A percentile compares a stretch with the other conserved stretches of the same genome.
Conservation (phyloP, 2,888 invertebrate genomes). For the Geotrupes spiniger region DNA sequence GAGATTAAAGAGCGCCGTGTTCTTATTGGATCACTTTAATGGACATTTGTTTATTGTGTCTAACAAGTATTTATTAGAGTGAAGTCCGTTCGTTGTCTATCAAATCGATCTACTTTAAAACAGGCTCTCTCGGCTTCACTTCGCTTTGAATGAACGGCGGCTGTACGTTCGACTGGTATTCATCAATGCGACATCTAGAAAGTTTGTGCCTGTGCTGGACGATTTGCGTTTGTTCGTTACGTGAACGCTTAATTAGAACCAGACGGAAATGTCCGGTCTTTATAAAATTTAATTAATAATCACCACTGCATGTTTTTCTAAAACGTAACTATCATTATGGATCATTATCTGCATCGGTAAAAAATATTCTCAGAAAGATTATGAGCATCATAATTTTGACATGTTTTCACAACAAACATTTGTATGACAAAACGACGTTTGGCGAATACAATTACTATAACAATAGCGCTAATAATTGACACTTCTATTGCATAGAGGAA, state of each 20-base stretch:
- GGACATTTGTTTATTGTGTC: conserved; percentile 36
- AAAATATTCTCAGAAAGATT: too few relatives aligned
- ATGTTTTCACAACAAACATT: too few relatives aligned
- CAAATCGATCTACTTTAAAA: conserved; percentile 10
- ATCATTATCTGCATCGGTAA: too few relatives aligned
- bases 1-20: conserved; percentile 17
- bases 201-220: not conserved
- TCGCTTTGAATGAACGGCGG: conserved; percentile 2
- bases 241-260: conserved; percentile 2
- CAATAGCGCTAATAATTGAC: too few relatives aligned
- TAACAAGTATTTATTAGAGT: conserved; percentile 25
- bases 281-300: too few relatives aligned
- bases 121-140: not conserved
- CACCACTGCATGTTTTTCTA: too few relatives aligned
- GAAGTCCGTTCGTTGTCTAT: conserved; percentile 13
- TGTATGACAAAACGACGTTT: too few relatives aligned
- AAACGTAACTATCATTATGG: too few relatives aligned
- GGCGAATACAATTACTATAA: too few relatives aligned
- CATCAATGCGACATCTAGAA: conserved; percentile 3
- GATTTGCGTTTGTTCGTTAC: not conserved
- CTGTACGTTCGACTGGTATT: not conserved
- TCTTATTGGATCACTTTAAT: conserved; percentile 29
- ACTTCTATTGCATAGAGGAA: too few relatives aligned
- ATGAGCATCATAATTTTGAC: too few relatives aligned
- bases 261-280: not conserved